These are phyloP conservation scores for Xanthorhoe spadicearia DNA, from an alignment of 2,888 invertebrate species.

Conservation along the genomic window DNA sequence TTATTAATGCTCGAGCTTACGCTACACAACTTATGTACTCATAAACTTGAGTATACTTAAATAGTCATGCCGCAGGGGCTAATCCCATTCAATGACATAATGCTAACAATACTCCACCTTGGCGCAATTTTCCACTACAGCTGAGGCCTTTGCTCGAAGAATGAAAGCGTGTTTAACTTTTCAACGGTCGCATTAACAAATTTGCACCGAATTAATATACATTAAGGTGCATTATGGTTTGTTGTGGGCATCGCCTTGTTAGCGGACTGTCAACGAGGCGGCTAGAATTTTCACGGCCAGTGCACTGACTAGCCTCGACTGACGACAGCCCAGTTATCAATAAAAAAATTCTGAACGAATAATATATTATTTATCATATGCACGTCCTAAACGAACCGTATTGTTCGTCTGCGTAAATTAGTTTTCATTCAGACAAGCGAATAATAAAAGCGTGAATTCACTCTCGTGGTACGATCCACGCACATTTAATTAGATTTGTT, in stretches of 20 bases:
- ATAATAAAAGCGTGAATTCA: neutral
- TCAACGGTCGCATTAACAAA: slow-evolving; percentile 25
- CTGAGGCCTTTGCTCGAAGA: slow-evolving; percentile 58
- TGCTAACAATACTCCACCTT: slow-evolving; percentile 44
- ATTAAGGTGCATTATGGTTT: slow-evolving; percentile 45
- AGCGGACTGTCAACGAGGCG: slow-evolving; percentile 39
- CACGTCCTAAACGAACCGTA: slow-evolving; percentile 14
- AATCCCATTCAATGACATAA: slow-evolving; percentile 43
- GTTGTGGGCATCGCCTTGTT: slow-evolving; percentile 15
- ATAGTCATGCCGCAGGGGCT: slow-evolving; percentile 15
- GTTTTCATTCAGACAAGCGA: neutral
- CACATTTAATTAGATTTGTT: neutral
- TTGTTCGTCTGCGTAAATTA: neutral
- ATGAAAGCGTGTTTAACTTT: slow-evolving; percentile 44
- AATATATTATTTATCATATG: neutral
- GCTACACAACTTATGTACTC: neutral
- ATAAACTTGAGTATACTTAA: neutral
- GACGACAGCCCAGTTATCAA: slow-evolving; percentile 14
- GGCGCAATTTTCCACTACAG: slow-evolving; percentile 58
- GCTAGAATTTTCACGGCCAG: slow-evolving; percentile 59
- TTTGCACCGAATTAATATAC: slow-evolving; percentile 26
- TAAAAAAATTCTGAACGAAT: slow-evolving; percentile 7
- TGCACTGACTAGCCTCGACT: slow-evolving; percentile 51
- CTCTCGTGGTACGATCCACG: neutral
- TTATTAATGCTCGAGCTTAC: neutral